These are phyloP conservation scores for Drosophila bifasciata DNA, from an alignment of 1,140 invertebrate genomes.

Conservation along the genomic window DNA sequence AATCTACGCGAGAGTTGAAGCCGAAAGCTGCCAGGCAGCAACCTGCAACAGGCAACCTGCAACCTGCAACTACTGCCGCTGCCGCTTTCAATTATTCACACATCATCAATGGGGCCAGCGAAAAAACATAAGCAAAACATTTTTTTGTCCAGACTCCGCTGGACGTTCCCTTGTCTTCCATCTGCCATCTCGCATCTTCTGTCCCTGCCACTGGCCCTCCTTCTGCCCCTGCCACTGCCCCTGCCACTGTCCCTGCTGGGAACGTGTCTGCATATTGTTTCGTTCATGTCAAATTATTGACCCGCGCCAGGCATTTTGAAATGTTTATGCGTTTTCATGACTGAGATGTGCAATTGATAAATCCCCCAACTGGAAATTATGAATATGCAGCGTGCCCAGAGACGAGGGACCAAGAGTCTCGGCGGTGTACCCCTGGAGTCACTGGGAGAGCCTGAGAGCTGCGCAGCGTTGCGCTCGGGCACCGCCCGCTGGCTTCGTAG, in stretches of 20 bases:
- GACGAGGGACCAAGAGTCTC: slow-evolving; percentile 2
- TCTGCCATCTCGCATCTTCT: not conserved
- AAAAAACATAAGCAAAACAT: not conserved
- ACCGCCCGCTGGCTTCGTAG: slow-evolving; percentile 60
- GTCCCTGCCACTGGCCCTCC: no score
- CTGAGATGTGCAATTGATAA: slow-evolving; percentile 81
- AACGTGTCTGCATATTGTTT: slow-evolving; percentile 71
- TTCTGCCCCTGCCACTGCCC: no score
- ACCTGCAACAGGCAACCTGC: not conserved
- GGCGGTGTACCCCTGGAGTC: not conserved
- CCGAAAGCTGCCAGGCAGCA: slow-evolving; percentile 4
- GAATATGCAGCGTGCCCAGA: slow-evolving; percentile 68
- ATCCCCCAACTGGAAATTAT: slow-evolving; percentile 72
- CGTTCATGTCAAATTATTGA: slow-evolving; percentile 83
- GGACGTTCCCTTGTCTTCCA: slow-evolving; percentile 19
- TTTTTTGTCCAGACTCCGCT: slow-evolving; percentile 4
- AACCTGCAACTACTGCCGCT: slow-evolving; percentile 26
- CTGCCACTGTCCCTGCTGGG: not conserved
- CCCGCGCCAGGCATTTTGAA: slow-evolving; percentile 72
- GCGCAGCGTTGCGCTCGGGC: slow-evolving; percentile 9
- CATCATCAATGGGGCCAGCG: slow-evolving; percentile 55
- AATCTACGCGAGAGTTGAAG: slow-evolving; percentile 2
- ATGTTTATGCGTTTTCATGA: slow-evolving; percentile 82
- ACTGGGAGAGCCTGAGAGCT: slow-evolving; percentile 8
- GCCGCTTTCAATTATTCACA: slow-evolving; percentile 75